These are phyloP conservation scores for Neocloeon triangulifer DNA, from an alignment of 1,140 invertebrate genomes.

Conservation along the genomic window DNA sequence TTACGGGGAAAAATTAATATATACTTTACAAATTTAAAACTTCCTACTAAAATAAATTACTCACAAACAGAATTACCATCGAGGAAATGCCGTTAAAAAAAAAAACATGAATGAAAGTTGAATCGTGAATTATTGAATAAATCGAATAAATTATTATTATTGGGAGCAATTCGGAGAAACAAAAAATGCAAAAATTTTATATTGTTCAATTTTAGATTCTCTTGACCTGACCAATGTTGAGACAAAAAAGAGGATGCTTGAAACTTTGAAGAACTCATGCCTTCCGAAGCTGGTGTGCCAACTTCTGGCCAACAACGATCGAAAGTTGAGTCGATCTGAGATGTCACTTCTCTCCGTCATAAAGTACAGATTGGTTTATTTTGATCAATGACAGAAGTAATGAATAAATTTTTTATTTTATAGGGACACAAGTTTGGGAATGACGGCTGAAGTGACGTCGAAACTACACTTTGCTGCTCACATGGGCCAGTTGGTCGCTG, in stretches of 20 bases:
- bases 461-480: slow-evolving; percentile 60
- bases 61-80: too few species aligned
- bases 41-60: too few species aligned
- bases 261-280: slow-evolving; percentile 31
- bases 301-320: slow-evolving; percentile 36
- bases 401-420: slow-evolving; percentile 11
- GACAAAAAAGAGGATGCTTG: slow-evolving; percentile 20
- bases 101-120: too few species aligned
- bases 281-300: slow-evolving; percentile 57
- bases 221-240: too few species aligned
- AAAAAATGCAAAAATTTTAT: too few species aligned
- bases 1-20: too few species aligned
- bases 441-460: slow-evolving; percentile 36
- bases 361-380: slow-evolving; percentile 24
- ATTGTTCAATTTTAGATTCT: too few species aligned
- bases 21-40: too few species aligned
- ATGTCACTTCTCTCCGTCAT: slow-evolving; percentile 40
- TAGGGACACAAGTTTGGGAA: slow-evolving; percentile 33
- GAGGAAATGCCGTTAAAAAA: too few species aligned
- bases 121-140: too few species aligned
- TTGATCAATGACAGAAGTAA: neutral
- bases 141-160: too few species aligned
- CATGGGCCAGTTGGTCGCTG: slow-evolving; percentile 53
- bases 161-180: too few species aligned
- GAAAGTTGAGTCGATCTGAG: slow-evolving; percentile 44